A percentile compares a stretch with the other conserved stretches of the same genome.
Evolutionary conservation across 2,797 vertebrate genomes (phyloP).

Genomic region (Fratercula arctica): DNA sequence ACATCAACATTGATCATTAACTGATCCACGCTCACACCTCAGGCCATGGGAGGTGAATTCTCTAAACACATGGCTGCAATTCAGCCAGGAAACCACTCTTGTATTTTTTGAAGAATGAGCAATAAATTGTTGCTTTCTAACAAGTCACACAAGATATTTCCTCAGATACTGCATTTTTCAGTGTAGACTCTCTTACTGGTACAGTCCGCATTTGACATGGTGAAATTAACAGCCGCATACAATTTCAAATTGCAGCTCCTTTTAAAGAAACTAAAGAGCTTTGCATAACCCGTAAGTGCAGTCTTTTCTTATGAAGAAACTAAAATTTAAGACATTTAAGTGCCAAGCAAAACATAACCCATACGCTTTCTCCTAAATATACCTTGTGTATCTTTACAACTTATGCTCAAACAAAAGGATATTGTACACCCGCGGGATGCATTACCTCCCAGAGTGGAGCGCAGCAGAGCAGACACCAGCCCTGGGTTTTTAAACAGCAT

Average conservation of each 20-base stretch:
- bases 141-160: neutral
- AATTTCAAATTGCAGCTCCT: neutral
- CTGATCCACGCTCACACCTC: neutral
- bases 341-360: neutral
- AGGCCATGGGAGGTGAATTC: neutral
- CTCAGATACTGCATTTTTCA: neutral
- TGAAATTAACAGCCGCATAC: neutral
- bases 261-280: neutral
- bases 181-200: neutral
- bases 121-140: neutral
- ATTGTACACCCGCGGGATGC: neutral
- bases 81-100: neutral
- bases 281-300: neutral
- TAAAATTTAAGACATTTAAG: neutral
- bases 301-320: neutral
- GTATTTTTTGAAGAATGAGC: neutral
- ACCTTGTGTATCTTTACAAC: neutral
- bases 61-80: neutral
- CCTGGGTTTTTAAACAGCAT: neutral
- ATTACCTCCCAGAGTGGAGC: neutral
- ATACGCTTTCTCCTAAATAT: neutral
- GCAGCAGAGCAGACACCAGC: neutral
- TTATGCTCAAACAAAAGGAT: neutral
- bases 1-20: neutral
- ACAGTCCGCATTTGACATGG: too few relatives aligned